Evolutionary conservation across 1,140 invertebrate species (phyloP), one percentile per base, ranked within the genome.

Genomic region (Nomia melanderi): DNA sequence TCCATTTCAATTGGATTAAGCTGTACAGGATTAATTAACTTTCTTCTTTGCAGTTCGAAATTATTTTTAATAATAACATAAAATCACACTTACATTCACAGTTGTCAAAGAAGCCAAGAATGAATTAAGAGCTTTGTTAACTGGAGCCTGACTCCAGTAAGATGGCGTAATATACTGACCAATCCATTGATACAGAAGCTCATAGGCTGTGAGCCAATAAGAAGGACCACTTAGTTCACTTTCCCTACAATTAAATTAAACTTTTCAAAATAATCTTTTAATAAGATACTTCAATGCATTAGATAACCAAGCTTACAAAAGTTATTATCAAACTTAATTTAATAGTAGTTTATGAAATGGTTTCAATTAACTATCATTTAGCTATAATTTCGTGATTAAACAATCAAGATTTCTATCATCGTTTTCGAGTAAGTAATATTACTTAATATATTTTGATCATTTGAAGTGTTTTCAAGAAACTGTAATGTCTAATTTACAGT

Each of bases 151-250:
- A 44, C 92, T 94, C 95, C 95, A 96, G 93, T 94, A 95, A 39
- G 93, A 93, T 0, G 96, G 95, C 0, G 96, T 96, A 6, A 95
- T 93, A 56, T 95, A 93, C 47, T 94, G 94, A 0, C 96, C 96
- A 23, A 97, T 91, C 96, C 96, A 97, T 83, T 96, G 95, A 87
- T 96, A 95, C 7, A 94, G 93, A 23, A 96, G 74, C 86, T 96
- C 95, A 81, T 96, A 94, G 0, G 95, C 92, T 23, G 95, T 88
- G 62, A 94, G 93, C 86, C 94, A 94, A 63, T 94, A 93, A 0
- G 94, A 92, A 25, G 93, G 90, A 71, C 93, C 93, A 56, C 92
- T 92, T 1, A 96, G 82, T 78, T 96, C 95, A 72, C 94, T 95
- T 88, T 96, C 95, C 82, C 96, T 96, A n/a, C 0, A 25, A 62